A percentile compares a stretch with the other conserved stretches of the same genome.
Conservation (phyloP, 2,797 vertebrate species). For the Gorsachius magnificus region DNA sequence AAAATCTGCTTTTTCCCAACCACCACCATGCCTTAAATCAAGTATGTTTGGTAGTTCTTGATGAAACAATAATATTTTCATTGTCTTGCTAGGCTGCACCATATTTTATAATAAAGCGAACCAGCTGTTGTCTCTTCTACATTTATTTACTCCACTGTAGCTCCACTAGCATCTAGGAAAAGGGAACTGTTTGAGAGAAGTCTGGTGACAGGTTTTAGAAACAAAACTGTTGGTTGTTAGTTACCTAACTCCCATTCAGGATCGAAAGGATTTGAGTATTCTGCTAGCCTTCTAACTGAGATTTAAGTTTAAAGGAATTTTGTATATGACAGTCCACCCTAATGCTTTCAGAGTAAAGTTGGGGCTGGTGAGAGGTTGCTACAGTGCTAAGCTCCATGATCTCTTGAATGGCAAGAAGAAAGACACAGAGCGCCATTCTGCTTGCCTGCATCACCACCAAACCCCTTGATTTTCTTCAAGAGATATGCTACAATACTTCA, state of each 20-base stretch:
- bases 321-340: too few species aligned
- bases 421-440: background rate
- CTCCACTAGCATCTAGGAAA: background rate
- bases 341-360: background rate
- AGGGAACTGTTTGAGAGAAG: background rate
- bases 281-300: background rate
- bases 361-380: background rate
- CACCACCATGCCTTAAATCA: background rate
- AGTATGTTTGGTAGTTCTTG: background rate
- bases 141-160: background rate
- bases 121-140: background rate
- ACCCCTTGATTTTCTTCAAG: background rate
- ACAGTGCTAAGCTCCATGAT: background rate
- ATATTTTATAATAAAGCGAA: background rate
- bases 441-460: background rate
- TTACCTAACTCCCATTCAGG: background rate
- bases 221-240: background rate
- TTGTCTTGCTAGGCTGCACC: background rate
- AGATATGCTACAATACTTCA: background rate
- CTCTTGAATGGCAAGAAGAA: background rate
- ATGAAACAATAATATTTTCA: conserved; percentile 26
- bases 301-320: background rate
- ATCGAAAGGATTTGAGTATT: background rate
- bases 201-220: background rate
- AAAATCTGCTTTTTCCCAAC: background rate